phyloP scores from a whole-genome alignment of 2,113 vertebrate species.

The Dolichallabes microphthalmus region DNA sequence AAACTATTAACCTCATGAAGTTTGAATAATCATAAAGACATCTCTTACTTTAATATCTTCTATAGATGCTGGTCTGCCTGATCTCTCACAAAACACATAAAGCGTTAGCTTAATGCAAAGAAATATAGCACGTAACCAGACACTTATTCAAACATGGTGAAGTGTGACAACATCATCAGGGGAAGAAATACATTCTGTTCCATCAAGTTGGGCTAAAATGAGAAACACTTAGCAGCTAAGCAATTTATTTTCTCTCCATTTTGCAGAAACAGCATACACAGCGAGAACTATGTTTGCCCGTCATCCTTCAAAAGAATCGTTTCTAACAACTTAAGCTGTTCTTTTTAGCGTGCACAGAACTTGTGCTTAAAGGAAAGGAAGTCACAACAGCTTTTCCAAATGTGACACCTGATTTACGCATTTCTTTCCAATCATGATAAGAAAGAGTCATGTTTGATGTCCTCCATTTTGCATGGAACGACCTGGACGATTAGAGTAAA shows the following conservation, averaged over 20 bases:
- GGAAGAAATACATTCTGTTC: constrained; percentile 34
- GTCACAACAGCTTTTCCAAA: constrained; percentile 5
- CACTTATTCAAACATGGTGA: constrained; percentile 9
- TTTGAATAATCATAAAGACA: background rate
- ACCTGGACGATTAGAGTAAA: constrained; percentile 60
- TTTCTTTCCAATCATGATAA: constrained; percentile 44
- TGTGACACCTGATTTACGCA: constrained; percentile 37
- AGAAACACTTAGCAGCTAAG: constrained; percentile 41
- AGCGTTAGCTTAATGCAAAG: background rate
- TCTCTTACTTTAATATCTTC: background rate
- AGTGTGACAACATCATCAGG: constrained; percentile 18
- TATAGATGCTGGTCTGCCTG: background rate
- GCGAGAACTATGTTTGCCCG: background rate
- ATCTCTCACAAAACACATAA: background rate
- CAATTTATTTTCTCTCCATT: constrained; percentile 30
- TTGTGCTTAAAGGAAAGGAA: constrained; percentile 38
- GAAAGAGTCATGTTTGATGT: constrained; percentile 46
- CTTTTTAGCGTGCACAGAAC: constrained; percentile 1
- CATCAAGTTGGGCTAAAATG: constrained; percentile 33
- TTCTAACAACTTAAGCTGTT: constrained; percentile 29
- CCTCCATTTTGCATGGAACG: constrained; percentile 41
- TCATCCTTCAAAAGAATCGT: constrained; percentile 27
- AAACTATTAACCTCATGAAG: background rate
- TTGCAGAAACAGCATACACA: constrained; percentile 20
- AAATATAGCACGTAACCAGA: background rate